Evolutionary conservation across 1,140 invertebrate genomes (phyloP).

Genomic region (Brachystomella parvula): DNA sequence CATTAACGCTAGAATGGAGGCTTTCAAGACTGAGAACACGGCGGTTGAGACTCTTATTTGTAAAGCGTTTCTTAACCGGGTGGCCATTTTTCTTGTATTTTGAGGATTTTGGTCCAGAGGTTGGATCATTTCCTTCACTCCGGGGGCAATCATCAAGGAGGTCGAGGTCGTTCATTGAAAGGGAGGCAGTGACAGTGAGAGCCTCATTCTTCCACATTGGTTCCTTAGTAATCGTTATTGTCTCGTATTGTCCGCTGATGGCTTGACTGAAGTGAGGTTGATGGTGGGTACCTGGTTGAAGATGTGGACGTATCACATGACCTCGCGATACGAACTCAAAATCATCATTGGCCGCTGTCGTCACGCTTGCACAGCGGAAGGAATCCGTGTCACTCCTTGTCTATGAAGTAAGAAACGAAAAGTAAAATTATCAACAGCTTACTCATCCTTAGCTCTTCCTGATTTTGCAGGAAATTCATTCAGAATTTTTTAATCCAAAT

Average conservation of each 20-base stretch:
- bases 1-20: conserved; percentile 23
- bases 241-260: background rate
- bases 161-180: conserved; percentile 36
- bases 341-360: conserved; percentile 43
- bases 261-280: conserved; percentile 10
- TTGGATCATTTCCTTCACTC: background rate
- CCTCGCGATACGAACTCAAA: conserved; percentile 41
- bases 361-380: conserved; percentile 39
- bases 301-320: conserved; percentile 14
- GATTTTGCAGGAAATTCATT: background rate
- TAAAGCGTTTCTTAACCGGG: conserved; percentile 1
- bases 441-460: too few relatives aligned
- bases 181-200: background rate
- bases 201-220: conserved; percentile 12
- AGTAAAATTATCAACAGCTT: conserved; percentile 9
- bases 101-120: conserved; percentile 2
- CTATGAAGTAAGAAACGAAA: background rate
- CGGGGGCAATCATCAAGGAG: conserved; percentile 22
- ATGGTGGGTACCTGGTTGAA: background rate
- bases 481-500: background rate
- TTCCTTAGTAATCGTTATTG: conserved; percentile 8
- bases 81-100: conserved; percentile 22
- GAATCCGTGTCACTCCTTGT: conserved; percentile 11
- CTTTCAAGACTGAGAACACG: conserved; percentile 30
- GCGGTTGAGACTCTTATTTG: conserved; percentile 15